Evolutionary conservation across 2,797 vertebrate species (phyloP), one percentile per base, ranked within the genome.

Genomic region (Intellagama lesueurii): DNA sequence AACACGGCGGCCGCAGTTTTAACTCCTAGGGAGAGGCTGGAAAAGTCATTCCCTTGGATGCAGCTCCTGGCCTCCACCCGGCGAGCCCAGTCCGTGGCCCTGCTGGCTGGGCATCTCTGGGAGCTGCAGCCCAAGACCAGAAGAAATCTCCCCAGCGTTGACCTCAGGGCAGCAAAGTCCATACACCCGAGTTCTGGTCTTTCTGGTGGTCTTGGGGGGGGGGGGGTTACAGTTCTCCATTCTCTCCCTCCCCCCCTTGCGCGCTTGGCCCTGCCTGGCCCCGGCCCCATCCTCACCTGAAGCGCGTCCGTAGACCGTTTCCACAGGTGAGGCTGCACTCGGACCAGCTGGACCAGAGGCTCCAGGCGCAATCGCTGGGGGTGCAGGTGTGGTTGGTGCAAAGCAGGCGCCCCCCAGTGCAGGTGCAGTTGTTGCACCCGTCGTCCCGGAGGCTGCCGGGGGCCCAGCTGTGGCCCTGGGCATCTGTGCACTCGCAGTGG

Each of bases 311-410:
- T 82, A 94, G 96, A 12, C 97, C 97, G 0, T 66, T 93, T 40
- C 97, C 98, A 88, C 98, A 99, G 19, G 97, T 97, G 70, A 93
- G 88, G 28, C 98, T 98, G 93, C 98, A 99, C 4, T 90, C 89
- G 0, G 98, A 97, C 98, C 98, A 99, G 56, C 95, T 95, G 30
- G 98, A 98, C 98, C 98, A 99, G 86, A 91, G 96, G 91, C 98
- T 98, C 98, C 98, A 98, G 0, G 73, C 35, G 26, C 98, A 99
- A 81, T 89, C 22, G 12, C 85, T 8, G 0, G 82, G 92, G 0
- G 73, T n/a, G 91, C 98, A 99, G 96, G 93, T 97, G 92, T 92
- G 91, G 85, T 97, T 94, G 66, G 96, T 97, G 96, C 98, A 99
- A 90, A 94, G 86, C 0, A 99, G 97, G 85, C 68, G 94, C 9